Conservation (phyloP, 2,113 vertebrate species). For the Austrofundulus limnaeus region DNA sequence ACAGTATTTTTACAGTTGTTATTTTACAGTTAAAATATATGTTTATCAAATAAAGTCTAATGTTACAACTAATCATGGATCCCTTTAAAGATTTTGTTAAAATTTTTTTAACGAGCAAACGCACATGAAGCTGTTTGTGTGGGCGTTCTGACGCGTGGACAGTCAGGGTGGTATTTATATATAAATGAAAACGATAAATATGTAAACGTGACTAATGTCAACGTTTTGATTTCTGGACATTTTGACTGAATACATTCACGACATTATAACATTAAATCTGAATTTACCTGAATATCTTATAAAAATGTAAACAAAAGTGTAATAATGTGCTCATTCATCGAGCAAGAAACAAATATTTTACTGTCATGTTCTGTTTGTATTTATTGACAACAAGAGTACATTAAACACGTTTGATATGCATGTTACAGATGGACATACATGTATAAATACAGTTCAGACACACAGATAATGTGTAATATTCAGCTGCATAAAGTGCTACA, state of each 20-base stretch:
- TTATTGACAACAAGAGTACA: constrained; percentile 63
- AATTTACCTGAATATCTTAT: not conserved
- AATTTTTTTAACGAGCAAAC: no score
- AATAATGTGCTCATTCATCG: not conserved
- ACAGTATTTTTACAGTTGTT: no score
- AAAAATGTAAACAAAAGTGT: no score
- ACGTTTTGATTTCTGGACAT: not conserved
- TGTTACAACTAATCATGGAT: no score
- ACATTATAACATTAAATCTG: not conserved
- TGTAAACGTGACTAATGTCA: not conserved
- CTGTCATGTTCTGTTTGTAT: constrained; percentile 53
- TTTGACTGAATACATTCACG: no score
- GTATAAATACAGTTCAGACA: constrained; percentile 42
- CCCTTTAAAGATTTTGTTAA: no score
- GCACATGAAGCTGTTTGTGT: not conserved
- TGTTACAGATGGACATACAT: constrained; percentile 38
- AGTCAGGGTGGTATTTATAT: not conserved
- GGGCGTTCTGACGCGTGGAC: not conserved
- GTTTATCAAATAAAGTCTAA: no score
- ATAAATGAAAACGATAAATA: not conserved
- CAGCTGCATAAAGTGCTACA: constrained; percentile 59
- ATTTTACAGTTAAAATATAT: no score
- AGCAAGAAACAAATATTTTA: constrained; percentile 7
- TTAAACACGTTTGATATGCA: constrained; percentile 57
- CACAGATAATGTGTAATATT: constrained; percentile 46